phyloP scores from a whole-genome alignment of 1,140 invertebrate genomes.

The Ceratoteleas bidentatus region DNA sequence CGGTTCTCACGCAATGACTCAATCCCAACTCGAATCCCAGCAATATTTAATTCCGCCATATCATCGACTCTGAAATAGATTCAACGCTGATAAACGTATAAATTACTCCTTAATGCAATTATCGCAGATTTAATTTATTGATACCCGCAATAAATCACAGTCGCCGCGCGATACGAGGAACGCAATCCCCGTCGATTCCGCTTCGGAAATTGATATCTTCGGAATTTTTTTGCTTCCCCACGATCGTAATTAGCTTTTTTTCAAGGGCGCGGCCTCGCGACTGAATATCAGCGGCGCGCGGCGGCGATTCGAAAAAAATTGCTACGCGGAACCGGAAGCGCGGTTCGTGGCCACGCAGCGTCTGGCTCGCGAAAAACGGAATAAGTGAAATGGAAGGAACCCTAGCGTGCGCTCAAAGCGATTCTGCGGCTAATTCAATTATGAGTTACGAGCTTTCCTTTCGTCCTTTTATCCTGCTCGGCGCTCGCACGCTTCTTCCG shows the following conservation, averaged over 20 bases:
- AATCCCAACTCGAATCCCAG: neutral
- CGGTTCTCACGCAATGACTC: too few relatives aligned
- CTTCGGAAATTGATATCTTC: conserved; percentile 16
- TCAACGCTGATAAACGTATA: conserved; percentile 20
- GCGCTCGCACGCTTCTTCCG: conserved; percentile 51
- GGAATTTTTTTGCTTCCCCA: neutral
- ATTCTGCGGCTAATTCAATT: conserved; percentile 66
- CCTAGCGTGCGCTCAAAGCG: conserved; percentile 57
- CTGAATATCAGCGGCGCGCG: conserved; percentile 26
- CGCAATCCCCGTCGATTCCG: neutral
- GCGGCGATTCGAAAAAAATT: conserved; percentile 51
- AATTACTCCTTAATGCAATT: conserved; percentile 25
- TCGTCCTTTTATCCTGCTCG: conserved; percentile 59
- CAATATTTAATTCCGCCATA: conserved; percentile 6
- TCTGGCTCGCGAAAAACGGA: conserved; percentile 44
- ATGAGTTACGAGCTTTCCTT: conserved; percentile 63
- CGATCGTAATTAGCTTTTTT: conserved; percentile 34
- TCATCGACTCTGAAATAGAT: neutral
- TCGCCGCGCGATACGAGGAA: conserved; percentile 3
- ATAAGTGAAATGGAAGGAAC: conserved; percentile 48
- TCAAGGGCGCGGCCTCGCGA: conserved; percentile 28
- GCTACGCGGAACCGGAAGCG: conserved; percentile 58
- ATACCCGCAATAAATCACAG: conserved; percentile 25
- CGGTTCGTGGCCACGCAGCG: conserved; percentile 51
- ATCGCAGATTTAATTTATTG: conserved; percentile 29